A percentile compares a stretch with the other conserved stretches of the same genome.
Evolutionary conservation across 2,888 invertebrate genomes (phyloP).

Genomic region (Drosophila villosipedis): DNA sequence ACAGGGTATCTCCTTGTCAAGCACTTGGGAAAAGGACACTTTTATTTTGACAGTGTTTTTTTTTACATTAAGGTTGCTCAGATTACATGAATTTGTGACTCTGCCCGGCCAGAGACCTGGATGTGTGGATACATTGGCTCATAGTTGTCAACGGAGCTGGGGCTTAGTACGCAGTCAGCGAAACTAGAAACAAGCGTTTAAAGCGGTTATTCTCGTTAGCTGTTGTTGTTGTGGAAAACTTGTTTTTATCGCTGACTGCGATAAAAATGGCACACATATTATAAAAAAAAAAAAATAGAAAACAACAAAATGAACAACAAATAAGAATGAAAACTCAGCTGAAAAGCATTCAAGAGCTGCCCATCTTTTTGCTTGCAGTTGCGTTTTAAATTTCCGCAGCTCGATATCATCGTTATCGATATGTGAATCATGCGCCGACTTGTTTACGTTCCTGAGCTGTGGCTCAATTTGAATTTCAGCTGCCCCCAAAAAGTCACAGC

Average conservation of each 20-base stretch:
- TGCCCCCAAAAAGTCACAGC: constrained; percentile 6
- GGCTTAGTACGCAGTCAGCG: constrained; percentile 38
- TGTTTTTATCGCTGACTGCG: constrained; percentile 68
- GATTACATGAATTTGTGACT: constrained; percentile 34
- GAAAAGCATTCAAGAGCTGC: constrained; percentile 8
- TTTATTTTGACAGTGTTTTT: constrained; percentile 11
- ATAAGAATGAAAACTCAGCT: constrained; percentile 49
- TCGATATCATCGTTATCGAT: constrained; percentile 49
- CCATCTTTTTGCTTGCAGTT: constrained; percentile 24
- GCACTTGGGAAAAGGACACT: not conserved
- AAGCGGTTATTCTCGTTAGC: constrained; percentile 77
- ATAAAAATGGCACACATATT: constrained; percentile 71
- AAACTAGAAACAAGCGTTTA: constrained; percentile 44
- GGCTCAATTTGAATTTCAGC: constrained; percentile 30
- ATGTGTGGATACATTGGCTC: constrained; percentile 24
- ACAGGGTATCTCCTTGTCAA: not conserved
- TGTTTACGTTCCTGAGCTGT: constrained; percentile 38
- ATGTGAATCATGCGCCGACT: constrained; percentile 43
- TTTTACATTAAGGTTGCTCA: constrained; percentile 39
- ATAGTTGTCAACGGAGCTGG: constrained; percentile 47
- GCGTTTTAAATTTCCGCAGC: constrained; percentile 21
- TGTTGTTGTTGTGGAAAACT: constrained; percentile 60
- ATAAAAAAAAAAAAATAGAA: constrained; percentile 21
- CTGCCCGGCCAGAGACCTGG: constrained; percentile 29
- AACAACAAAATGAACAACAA: constrained; percentile 10